Conservation (phyloP, 2,113 vertebrate genomes). For the Indicator indicator region DNA sequence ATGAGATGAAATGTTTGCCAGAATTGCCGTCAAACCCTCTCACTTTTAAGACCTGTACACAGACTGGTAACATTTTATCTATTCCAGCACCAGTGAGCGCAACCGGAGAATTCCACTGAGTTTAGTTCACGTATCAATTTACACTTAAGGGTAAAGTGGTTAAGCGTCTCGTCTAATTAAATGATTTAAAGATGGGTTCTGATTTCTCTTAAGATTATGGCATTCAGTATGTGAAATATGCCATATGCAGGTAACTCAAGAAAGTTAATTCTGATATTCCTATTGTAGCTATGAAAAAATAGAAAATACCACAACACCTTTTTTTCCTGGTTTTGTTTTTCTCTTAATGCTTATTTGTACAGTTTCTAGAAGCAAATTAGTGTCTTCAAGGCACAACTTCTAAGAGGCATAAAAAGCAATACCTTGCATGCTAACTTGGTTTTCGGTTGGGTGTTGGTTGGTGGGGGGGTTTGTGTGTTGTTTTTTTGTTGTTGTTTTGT, state of each 20-base stretch:
- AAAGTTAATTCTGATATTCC: neutral
- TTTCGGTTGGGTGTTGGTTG: neutral
- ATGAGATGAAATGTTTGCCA: neutral
- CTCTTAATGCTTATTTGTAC: neutral
- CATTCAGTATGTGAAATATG: neutral
- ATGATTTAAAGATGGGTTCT: neutral
- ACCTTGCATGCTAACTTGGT: neutral
- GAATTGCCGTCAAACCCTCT: neutral
- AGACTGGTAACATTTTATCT: conserved; percentile 25
- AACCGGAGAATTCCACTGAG: conserved; percentile 21
- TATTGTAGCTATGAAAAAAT: conserved; percentile 9
- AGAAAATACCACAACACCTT: neutral
- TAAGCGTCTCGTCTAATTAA: conserved; percentile 40
- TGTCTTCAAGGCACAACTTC: neutral
- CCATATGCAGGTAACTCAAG: neutral
- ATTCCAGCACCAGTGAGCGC: conserved; percentile 4
- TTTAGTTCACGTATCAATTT: conserved; percentile 29
- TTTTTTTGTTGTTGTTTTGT: neutral
- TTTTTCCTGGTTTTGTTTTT: neutral
- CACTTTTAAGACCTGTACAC: neutral
- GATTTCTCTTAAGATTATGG: conserved; percentile 14
- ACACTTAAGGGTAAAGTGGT: conserved; percentile 36
- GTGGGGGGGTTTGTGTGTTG: neutral
- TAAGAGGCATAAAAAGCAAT: neutral
- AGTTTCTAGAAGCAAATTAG: neutral